Base-by-base conservation (phyloP, 2,113 vertebrate species). In the Gallinago media region DNA sequence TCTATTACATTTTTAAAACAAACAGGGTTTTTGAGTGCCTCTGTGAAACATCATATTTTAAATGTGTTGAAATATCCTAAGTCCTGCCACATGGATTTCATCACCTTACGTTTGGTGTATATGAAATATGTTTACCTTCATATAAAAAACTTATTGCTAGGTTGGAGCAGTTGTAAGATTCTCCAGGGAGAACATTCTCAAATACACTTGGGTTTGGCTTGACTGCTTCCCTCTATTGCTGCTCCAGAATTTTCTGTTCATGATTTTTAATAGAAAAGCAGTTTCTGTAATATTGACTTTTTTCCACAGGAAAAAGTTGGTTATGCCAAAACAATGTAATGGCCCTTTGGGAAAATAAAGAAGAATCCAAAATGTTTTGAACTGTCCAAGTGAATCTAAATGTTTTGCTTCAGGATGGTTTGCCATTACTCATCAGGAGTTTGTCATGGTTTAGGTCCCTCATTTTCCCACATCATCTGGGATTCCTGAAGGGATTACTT, bases 231-330 rank as follows among this genome's bases (percentile, higher is more conserved):
- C 59, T 94, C 40, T 79, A 46, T 42, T 59, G 38, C 52, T 85
- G 56, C 42, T 93, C 70, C 92, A 93, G 49, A 90, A 90, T 85
- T 78, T 94, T 90, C 67, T 90, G 40, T n/a, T 75, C 23, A 76
- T 2, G 1, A 29, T 74, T 94, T 84, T 91, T 87, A 94, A 80
- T 5, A 87, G 36, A 83, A 76, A 96, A 91, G 56, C 12, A 7
- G 47, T 78, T 97, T 82, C 70, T 87, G 56, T 42, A 82, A 52
- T 63, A 65, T 20, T 75, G 46, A 75, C 36, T 85, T 95, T 55
- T 93, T 93, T 90, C 75, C 78, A 85, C 66, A 90, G 75, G 67
- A 96, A 96, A 84, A 94, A 14, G 36, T 34, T 83, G 88, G 78
- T 90, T 92, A 34, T 85, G 78, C 76, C 85, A 88, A 93, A 96